Conservation (phyloP, 53 echinoderm and acorn worm genomes). For the Holothuria leucospilota region DNA sequence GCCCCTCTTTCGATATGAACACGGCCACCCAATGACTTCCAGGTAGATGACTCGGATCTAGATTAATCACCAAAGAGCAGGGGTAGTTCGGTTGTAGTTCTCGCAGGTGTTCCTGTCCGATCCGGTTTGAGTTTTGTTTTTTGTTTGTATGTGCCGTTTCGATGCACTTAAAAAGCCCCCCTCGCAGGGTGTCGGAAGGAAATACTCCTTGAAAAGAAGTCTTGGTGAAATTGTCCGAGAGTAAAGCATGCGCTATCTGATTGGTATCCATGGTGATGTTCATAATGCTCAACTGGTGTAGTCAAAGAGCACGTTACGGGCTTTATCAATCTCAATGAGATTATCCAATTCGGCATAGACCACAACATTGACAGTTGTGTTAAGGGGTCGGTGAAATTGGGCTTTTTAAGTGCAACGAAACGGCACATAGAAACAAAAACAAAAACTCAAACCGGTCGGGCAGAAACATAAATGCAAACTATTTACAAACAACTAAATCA, state of each 20-base stretch:
- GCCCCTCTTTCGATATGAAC: background rate
- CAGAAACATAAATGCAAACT: no score
- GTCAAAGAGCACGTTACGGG: slow-evolving; percentile 44
- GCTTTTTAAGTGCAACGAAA: no score
- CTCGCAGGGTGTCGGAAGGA: slow-evolving; percentile 57
- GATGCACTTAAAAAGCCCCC: no score
- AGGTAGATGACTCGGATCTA: slow-evolving; percentile 62
- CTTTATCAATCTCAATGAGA: slow-evolving; percentile 55
- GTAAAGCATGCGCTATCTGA: background rate
- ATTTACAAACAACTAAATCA: no score
- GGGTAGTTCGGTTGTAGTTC: background rate
- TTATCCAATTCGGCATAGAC: slow-evolving; percentile 67
- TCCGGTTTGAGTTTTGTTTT: no score
- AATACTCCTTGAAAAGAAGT: slow-evolving; percentile 9
- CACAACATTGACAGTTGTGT: slow-evolving; percentile 52
- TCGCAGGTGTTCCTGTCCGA: no score
- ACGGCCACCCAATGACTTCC: slow-evolving; percentile 52
- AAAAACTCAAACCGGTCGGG: no score
- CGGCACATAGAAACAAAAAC: no score
- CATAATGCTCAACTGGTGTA: slow-evolving; percentile 19
- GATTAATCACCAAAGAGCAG: slow-evolving; percentile 44
- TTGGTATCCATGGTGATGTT: background rate
- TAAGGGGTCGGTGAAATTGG: no score
- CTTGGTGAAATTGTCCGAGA: slow-evolving; percentile 16
- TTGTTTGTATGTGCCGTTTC: no score